Percentiles rank a stretch among this genome's conserved stretches.
Conservation (phyloP, 1,140 invertebrate genomes). For the Trichonephila clavata region DNA sequence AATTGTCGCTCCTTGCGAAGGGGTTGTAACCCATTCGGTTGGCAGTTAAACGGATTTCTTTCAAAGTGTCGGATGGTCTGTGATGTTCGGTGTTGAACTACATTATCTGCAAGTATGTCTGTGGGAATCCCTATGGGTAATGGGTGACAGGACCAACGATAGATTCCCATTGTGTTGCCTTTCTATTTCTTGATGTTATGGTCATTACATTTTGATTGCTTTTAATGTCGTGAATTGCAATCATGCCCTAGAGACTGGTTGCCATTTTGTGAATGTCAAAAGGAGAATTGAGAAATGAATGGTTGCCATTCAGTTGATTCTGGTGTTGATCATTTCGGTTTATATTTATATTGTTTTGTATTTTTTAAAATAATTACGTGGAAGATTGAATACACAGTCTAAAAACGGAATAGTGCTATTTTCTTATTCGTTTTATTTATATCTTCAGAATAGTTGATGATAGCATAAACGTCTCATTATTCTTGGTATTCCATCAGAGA, state of each 20-base stretch:
- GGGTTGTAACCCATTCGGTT: background rate
- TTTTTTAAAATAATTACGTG: too few species aligned
- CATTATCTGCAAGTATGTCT: background rate
- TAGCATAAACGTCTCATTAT: too few species aligned
- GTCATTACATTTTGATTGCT: background rate
- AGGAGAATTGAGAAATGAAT: too few species aligned
- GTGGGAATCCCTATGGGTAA: background rate
- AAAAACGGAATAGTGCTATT: too few species aligned
- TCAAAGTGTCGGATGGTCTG: background rate
- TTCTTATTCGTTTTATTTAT: too few species aligned
- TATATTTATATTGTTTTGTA: too few species aligned
- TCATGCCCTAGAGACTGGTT: background rate
- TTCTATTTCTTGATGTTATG: background rate
- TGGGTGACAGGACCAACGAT: background rate
- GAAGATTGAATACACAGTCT: too few species aligned
- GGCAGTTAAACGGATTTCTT: conserved; percentile 58
- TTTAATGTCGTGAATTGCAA: background rate
- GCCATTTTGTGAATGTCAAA: background rate
- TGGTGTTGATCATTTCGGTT: too few species aligned
- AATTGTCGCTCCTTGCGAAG: conserved; percentile 25
- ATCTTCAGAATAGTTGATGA: too few species aligned
- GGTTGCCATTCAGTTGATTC: too few species aligned
- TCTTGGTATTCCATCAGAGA: too few species aligned
- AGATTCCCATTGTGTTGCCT: background rate
- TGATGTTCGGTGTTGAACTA: background rate